A percentile compares a stretch with the other conserved stretches of the same genome.
Evolutionary conservation across 64 coral and sea anemone genomes (phyloP).

Genomic region (Actinia equina): DNA sequence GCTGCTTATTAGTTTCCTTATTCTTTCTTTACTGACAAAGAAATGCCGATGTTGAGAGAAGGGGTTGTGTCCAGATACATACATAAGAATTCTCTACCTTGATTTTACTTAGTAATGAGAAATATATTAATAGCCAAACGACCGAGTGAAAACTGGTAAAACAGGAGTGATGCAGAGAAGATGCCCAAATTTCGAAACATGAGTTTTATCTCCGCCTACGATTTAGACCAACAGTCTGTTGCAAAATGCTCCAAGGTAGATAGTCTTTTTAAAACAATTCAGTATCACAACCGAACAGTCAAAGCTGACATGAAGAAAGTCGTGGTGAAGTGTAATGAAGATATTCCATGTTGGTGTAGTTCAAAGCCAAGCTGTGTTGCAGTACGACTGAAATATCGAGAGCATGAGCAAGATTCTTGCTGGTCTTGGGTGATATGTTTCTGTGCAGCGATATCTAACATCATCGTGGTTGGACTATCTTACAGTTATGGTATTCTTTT

Average conservation of each 20-base stretch:
- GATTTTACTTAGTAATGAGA: too few species aligned
- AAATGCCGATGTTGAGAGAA: too few species aligned
- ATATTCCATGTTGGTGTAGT: neutral
- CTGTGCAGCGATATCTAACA: conserved; percentile 26
- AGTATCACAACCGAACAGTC: neutral
- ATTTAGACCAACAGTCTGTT: too few species aligned
- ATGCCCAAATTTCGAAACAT: too few species aligned
- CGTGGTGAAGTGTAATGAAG: neutral
- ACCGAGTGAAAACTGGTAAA: too few species aligned
- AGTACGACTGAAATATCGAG: neutral
- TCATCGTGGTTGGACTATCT: conserved; percentile 36
- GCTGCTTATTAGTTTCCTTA: too few species aligned
- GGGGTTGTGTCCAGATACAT: too few species aligned
- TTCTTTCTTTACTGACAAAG: too few species aligned
- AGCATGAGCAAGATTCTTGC: conserved; percentile 2
- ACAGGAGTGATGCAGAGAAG: too few species aligned
- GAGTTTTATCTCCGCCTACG: too few species aligned
- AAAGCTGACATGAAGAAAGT: neutral
- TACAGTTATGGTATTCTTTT: conserved; percentile 57
- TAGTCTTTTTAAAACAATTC: neutral
- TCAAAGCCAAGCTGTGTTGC: neutral
- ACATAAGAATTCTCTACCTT: too few species aligned
- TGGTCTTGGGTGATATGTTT: conserved; percentile 64
- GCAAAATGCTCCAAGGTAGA: neutral
- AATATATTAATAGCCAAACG: too few species aligned